Conservation (phyloP, 2,797 vertebrate species). For the Smutsia gigantea region DNA sequence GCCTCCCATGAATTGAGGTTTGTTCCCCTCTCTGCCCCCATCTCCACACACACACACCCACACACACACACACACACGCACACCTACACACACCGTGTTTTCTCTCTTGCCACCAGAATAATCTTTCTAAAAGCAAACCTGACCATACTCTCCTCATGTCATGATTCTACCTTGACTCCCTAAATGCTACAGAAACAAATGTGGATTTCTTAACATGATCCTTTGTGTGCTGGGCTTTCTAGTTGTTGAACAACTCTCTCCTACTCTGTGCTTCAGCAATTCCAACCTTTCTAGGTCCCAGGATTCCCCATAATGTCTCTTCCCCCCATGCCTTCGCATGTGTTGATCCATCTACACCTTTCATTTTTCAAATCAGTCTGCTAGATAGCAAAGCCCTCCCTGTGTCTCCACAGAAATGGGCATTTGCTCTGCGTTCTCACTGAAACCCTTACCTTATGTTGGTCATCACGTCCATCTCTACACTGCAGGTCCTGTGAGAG, state of each 20-base stretch:
- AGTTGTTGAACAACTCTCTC: not conserved
- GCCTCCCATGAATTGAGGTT: not conserved
- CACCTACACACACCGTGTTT: not conserved
- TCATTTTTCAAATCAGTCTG: not conserved
- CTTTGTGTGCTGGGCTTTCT: not conserved
- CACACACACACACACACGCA: not conserved
- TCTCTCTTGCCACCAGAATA: not conserved
- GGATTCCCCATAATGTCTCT: not conserved
- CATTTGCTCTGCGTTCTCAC: not conserved
- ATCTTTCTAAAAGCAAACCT: not conserved
- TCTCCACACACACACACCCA: not conserved
- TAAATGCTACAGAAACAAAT: not conserved
- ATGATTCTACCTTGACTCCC: constrained; percentile 15
- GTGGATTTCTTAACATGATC: not conserved
- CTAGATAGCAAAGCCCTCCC: not conserved
- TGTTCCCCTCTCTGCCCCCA: not conserved
- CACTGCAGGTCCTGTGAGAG: not conserved
- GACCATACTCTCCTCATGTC: not conserved
- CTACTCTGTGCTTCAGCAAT: not conserved
- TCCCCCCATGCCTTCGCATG: not conserved
- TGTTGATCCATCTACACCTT: not conserved
- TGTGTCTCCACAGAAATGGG: not conserved
- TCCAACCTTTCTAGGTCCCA: not conserved
- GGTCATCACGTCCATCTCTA: not conserved
- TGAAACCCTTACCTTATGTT: fast-evolving